phyloP scores from a whole-genome alignment of 1,140 invertebrate genomes.

The Holotrichia oblita region DNA sequence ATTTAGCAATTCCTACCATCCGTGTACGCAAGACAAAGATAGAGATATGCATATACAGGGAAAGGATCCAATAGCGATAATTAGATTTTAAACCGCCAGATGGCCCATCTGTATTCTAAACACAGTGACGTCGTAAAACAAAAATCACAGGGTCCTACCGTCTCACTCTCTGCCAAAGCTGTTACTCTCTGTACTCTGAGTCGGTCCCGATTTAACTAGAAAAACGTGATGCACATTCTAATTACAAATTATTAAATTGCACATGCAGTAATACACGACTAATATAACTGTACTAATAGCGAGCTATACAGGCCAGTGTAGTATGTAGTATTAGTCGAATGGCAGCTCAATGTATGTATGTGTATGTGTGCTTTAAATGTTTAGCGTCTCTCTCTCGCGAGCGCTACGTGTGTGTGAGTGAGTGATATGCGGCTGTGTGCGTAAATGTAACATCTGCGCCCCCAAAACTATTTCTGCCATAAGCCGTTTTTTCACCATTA shows the following conservation, averaged over 20 bases:
- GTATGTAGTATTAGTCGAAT: no score
- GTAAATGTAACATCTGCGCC: conserved; percentile 2
- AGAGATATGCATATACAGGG: neutral
- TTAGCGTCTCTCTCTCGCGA: no score
- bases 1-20: conserved; percentile 10
- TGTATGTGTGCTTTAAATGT: no score
- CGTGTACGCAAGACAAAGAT: neutral
- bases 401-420: neutral
- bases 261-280: no score
- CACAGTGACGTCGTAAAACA: conserved; percentile 57
- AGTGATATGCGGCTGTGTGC: conserved; percentile 38
- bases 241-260: conserved; percentile 55
- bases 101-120: conserved; percentile 55
- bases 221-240: conserved; percentile 57
- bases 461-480: conserved; percentile 41
- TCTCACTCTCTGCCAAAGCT: neutral
- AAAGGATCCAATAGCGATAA: conserved; percentile 50
- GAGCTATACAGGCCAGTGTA: no score
- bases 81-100: conserved; percentile 54
- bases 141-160: conserved; percentile 52
- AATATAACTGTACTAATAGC: no score
- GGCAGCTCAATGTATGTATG: neutral
- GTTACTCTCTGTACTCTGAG: neutral
- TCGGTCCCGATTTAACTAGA: conserved; percentile 50
- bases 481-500: conserved; percentile 37